Conservation (phyloP, 2,797 vertebrate species). For the Neosilurus hyrtlii region DNA sequence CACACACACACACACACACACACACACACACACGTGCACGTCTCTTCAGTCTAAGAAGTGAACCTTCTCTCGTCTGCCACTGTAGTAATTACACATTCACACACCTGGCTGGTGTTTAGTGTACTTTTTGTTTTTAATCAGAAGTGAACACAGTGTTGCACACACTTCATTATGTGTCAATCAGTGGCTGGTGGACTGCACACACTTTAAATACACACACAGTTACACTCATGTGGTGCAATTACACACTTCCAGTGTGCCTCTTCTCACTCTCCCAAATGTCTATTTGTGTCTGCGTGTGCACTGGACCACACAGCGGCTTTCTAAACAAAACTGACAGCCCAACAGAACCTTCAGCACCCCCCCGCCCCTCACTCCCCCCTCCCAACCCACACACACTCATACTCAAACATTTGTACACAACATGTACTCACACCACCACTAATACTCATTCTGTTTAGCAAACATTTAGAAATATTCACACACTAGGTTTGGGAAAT, state of each 20-base stretch:
- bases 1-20: slow-evolving; percentile 58
- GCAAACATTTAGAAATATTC: neutral
- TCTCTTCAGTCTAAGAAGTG: neutral
- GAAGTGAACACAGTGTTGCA: neutral
- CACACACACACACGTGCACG: slow-evolving; percentile 47
- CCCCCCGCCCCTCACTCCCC: neutral
- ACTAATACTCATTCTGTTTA: neutral
- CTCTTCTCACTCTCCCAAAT: neutral
- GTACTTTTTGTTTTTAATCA: neutral
- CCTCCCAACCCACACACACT: neutral
- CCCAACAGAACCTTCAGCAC: slow-evolving; percentile 62
- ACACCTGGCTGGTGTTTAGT: neutral
- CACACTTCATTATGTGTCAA: neutral
- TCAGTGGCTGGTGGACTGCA: neutral
- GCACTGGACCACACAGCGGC: slow-evolving; percentile 76
- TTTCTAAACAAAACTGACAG: slow-evolving; percentile 77
- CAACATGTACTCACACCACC: neutral
- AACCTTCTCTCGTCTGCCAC: neutral
- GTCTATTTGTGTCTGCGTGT: neutral
- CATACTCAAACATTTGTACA: slow-evolving; percentile 13
- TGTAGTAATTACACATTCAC: neutral
- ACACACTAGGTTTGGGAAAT: neutral
- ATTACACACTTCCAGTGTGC: neutral
- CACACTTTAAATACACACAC: neutral
- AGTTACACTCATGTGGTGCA: neutral